Percentiles rank a stretch among this genome's conserved stretches.
Conservation (phyloP, 2,888 invertebrate genomes). For the Cerastis rubricosa region DNA sequence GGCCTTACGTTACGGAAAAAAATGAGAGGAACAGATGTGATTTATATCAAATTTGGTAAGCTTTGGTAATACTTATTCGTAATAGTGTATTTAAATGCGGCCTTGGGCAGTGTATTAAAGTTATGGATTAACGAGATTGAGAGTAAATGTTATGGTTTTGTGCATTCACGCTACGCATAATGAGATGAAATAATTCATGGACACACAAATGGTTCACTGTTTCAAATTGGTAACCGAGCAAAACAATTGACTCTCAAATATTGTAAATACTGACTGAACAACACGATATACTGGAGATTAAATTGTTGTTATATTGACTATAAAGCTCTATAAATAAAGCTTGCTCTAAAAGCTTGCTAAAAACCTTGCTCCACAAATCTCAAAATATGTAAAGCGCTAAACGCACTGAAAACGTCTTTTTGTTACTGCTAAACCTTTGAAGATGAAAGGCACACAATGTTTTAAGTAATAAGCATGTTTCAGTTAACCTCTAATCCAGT, state of each 20-base stretch:
- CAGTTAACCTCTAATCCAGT: not conserved
- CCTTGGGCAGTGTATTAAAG: slow-evolving; percentile 8
- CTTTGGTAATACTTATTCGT: slow-evolving; percentile 36
- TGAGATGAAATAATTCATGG: not conserved
- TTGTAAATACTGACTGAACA: not conserved
- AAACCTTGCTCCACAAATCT: not conserved
- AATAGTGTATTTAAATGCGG: slow-evolving; percentile 28
- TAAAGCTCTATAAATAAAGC: too few species aligned
- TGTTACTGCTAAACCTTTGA: not conserved
- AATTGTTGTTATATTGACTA: not conserved
- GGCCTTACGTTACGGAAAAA: slow-evolving; percentile 30
- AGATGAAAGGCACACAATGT: not conserved
- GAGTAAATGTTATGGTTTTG: slow-evolving; percentile 12
- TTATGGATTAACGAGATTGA: slow-evolving; percentile 14
- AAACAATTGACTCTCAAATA: not conserved
- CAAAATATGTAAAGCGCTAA: not conserved
- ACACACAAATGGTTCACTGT: not conserved
- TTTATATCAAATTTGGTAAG: slow-evolving; percentile 50
- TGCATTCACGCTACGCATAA: slow-evolving; percentile 1
- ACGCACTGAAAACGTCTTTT: not conserved
- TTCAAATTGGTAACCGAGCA: not conserved
- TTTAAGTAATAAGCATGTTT: not conserved
- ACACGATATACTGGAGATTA: not conserved
- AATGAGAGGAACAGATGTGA: slow-evolving; percentile 43
- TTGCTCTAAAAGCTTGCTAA: too few species aligned